phyloP scores from a whole-genome alignment of 2,797 vertebrate genomes.

The Nannoperca obscura region DNA sequence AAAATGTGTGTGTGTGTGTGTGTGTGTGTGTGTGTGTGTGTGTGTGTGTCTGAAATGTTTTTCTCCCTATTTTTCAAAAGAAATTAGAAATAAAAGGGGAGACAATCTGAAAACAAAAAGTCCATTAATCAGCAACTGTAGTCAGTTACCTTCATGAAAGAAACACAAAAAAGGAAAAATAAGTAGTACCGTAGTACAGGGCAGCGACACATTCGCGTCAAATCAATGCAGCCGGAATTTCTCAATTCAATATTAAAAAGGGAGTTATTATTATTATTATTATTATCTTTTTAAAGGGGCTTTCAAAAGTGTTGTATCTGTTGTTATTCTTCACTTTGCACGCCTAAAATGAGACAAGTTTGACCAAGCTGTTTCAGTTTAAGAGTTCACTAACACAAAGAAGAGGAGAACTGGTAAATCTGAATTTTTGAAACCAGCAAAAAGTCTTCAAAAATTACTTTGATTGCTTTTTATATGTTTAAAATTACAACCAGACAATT shows the following conservation, averaged over 20 bases:
- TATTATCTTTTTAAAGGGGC: constrained; percentile 9
- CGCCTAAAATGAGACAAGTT: background rate
- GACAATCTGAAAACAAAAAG: background rate
- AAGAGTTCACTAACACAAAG: constrained; percentile 13
- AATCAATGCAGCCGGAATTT: constrained; percentile 7
- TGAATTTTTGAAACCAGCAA: background rate
- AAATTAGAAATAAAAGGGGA: constrained; percentile 7
- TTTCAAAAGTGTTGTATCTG: constrained; percentile 11
- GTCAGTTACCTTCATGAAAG: constrained; percentile 17
- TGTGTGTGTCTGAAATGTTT: constrained; percentile 25
- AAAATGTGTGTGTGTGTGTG: no score
- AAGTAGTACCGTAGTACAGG: background rate
- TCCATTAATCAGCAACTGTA: background rate
- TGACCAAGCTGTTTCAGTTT: background rate
- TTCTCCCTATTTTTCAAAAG: constrained; percentile 6
- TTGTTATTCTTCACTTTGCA: constrained; percentile 2
- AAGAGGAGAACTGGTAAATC: background rate
- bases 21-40: background rate
- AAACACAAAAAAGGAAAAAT: constrained; percentile 9
- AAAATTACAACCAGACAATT: constrained; percentile 18
- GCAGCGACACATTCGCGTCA: constrained; percentile 20
- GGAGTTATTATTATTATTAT: background rate
- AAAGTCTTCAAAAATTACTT: background rate
- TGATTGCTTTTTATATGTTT: background rate
- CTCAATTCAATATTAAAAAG: background rate